These are phyloP conservation scores for Phaedon cochleariae DNA, from an alignment of 2,888 invertebrate genomes.

Conservation along the genomic window DNA sequence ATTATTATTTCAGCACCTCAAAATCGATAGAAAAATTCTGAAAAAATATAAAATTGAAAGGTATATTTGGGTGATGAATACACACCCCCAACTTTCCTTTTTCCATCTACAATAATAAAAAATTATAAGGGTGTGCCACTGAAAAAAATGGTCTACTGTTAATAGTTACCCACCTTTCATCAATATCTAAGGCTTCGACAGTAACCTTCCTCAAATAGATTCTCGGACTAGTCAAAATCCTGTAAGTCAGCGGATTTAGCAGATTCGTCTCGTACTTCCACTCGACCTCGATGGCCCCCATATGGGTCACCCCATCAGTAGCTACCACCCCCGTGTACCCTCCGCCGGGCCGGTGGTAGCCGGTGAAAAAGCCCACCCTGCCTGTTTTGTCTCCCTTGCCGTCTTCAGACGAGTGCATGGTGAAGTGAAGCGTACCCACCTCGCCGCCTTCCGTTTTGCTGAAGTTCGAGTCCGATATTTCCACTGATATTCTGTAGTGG, in stretches of 20 bases:
- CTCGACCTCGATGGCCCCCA: conserved; percentile 74
- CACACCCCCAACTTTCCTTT: too few species aligned
- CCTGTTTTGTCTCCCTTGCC: conserved; percentile 53
- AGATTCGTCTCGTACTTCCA: conserved; percentile 83
- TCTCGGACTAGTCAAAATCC: conserved; percentile 76
- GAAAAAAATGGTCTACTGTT: too few species aligned
- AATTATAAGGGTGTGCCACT: too few species aligned
- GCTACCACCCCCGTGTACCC: conserved; percentile 74
- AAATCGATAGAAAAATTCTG: too few species aligned
- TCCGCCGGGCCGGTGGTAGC: conserved; percentile 77
- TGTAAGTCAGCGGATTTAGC: conserved; percentile 86
- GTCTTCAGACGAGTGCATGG: conserved; percentile 70
- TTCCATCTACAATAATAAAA: too few species aligned
- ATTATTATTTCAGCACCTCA: too few species aligned
- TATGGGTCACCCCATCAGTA: conserved; percentile 72
- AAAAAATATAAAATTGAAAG: too few species aligned
- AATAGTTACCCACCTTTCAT: conserved; percentile 74
- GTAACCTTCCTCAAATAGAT: conserved; percentile 77
- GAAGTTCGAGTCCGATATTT: conserved; percentile 77
- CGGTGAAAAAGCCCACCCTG: conserved; percentile 54
- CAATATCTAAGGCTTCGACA: conserved; percentile 77
- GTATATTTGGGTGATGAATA: too few species aligned
- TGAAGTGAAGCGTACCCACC: conserved; percentile 75
- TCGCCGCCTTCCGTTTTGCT: conserved; percentile 81
- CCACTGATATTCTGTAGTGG: conserved; percentile 81